Evolutionary conservation across 2,113 vertebrate species (phyloP), one percentile per base, ranked within the genome.

Genomic region (Oncorhynchus nerka): DNA sequence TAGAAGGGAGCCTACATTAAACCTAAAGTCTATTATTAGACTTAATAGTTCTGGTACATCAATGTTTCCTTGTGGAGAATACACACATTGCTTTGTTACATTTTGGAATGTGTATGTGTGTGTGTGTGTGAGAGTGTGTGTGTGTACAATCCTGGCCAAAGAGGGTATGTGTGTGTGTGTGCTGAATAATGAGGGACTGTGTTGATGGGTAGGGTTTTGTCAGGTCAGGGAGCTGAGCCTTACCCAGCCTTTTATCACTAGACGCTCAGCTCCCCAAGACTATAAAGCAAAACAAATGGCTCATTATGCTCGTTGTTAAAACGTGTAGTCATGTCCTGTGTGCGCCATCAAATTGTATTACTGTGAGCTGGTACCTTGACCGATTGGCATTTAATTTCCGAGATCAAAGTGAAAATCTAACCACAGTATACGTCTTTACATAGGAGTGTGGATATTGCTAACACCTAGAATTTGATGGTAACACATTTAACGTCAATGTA

Each of bases 181-280:
- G 8, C 62, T 26, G 64, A 73, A 73, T 68, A 59, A 75, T 64
- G 32, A 73, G 24, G 24, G 34, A 24, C 45, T 62, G 62, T 20
- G 16, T 30, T 34, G 30, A 62, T 16, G 70, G 51, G 13, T 20
- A 68, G 15, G 68, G 28, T 3, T 26, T 55, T 75, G 74, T 70
- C 26, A 30, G 70, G 49, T 28, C 20, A 77, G 65, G 34, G 39
- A 57, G 77, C 61, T n/a, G 51, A 39, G 24, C 15, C 32, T 34
- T 34, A 34, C 32, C 5, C 34, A 19, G 28, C 71, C 28, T 73
- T 57, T 51, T 34, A 73, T 73, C 55, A 59, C 55, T 34, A 7
- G n/a, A 61, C 55, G 16, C 24, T 11, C 12, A 15, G 71, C 71
- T n/a, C 28, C 16, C 12, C 51, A 16, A 73, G 28, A 62, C 71